These are phyloP conservation scores for Cyprinus carpio DNA, from an alignment of 2,113 vertebrate species.

Conservation along the genomic window DNA sequence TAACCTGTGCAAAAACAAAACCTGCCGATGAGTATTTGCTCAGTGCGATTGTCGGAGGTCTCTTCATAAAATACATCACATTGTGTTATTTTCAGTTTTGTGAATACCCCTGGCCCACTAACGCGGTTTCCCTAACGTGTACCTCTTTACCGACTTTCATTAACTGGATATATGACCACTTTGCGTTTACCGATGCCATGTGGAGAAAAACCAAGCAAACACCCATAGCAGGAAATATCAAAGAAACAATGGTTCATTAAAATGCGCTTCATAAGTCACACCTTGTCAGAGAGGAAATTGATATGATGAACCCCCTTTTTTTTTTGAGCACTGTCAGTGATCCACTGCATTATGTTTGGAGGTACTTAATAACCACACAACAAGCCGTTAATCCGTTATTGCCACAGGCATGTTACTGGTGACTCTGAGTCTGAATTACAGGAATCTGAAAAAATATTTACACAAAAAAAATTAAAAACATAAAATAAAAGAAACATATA, in stretches of 20 bases:
- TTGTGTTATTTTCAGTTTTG: conserved; percentile 57
- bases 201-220: conserved; percentile 31
- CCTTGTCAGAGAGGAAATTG: conserved; percentile 14
- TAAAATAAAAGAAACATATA: too few species aligned
- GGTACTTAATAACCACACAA: background rate
- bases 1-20: conserved; percentile 66
- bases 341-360: background rate
- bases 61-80: conserved; percentile 32
- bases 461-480: too few species aligned
- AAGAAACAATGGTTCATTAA: conserved; percentile 55
- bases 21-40: conserved; percentile 50
- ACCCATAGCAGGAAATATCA: conserved; percentile 45
- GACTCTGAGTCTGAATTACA: background rate
- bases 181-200: background rate
- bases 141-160: too few species aligned
- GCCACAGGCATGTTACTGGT: background rate
- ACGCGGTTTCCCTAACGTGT: too few species aligned
- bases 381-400: background rate
- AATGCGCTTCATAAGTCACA: conserved; percentile 21
- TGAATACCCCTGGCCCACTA: conserved; percentile 54
- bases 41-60: conserved; percentile 34
- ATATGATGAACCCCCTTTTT: conserved; percentile 18
- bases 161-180: too few species aligned
- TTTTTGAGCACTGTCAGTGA: background rate
- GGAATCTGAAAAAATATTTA: too few species aligned